phyloP scores from a whole-genome alignment of 1,140 invertebrate species.

The Drosophila miranda region DNA sequence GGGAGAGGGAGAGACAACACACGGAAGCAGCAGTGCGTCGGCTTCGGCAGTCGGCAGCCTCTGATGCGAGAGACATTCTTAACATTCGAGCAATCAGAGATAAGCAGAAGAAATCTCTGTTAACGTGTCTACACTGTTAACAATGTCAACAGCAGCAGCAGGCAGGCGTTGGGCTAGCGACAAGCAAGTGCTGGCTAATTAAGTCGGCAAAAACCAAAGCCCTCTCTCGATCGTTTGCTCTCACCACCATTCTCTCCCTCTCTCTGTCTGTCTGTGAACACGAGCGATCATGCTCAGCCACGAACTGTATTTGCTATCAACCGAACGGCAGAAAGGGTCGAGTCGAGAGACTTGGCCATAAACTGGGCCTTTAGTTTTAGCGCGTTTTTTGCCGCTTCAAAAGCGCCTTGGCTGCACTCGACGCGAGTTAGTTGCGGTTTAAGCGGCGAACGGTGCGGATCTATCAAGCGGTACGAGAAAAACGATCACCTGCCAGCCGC shows the following conservation, averaged over 20 bases:
- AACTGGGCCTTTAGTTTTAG: conserved; percentile 64
- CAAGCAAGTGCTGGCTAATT: conserved; percentile 71
- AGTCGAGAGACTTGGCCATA: conserved; percentile 22
- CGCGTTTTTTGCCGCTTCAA: conserved; percentile 67
- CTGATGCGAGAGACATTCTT: conserved; percentile 38
- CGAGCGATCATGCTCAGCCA: conserved; percentile 24
- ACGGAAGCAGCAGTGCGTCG: conserved; percentile 31
- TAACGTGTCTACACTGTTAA: conserved; percentile 56
- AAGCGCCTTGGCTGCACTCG: conserved; percentile 61
- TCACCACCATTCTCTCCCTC: conserved; percentile 7
- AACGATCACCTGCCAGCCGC: conserved; percentile 6
- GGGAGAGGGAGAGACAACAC: conserved; percentile 21
- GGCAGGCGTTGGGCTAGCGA: conserved; percentile 3
- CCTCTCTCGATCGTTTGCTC: conserved; percentile 18
- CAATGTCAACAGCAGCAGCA: conserved; percentile 55
- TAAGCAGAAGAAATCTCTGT: conserved; percentile 62
- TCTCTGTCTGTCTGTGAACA: background rate
- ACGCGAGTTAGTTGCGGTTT: conserved; percentile 65
- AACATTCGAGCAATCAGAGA: conserved; percentile 70
- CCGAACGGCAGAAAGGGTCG: conserved; percentile 25
- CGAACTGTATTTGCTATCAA: conserved; percentile 55
- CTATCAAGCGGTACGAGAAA: background rate
- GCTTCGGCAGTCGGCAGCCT: conserved; percentile 35
- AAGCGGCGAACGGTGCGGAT: conserved; percentile 56
- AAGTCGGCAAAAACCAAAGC: conserved; percentile 33